These are phyloP conservation scores for Astreopora myriophthalma DNA, from an alignment of 64 coral and sea anemone genomes.

Conservation along the genomic window DNA sequence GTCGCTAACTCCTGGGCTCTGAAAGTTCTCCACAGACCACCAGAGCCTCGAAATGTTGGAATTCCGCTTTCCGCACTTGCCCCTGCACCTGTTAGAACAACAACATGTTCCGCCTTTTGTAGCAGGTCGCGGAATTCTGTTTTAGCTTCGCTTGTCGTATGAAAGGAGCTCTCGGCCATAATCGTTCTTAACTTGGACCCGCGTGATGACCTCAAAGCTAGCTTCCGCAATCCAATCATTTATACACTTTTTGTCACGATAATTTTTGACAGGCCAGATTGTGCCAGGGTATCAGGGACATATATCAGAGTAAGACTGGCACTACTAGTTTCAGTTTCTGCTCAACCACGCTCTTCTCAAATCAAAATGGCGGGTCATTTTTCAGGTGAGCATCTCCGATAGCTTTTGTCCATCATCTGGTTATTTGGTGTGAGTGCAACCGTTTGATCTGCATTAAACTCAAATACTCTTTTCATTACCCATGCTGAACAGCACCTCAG, in stretches of 20 bases:
- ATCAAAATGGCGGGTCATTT: constrained; percentile 96
- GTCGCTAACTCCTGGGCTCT: constrained; percentile 83
- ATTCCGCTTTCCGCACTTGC: constrained; percentile 95
- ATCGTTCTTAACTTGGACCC: background rate
- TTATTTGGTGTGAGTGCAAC: background rate
- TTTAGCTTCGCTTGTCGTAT: constrained; percentile 56
- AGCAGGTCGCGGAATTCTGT: constrained; percentile 76
- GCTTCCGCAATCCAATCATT: constrained; percentile 24
- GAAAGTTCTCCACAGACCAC: constrained; percentile 94
- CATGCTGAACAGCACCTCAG: too few species aligned
- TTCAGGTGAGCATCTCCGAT: constrained; percentile 60
- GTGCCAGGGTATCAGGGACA: too few species aligned
- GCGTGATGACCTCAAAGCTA: background rate
- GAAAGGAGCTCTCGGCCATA: constrained; percentile 51
- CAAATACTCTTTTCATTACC: background rate
- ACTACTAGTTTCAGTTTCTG: constrained; percentile 17
- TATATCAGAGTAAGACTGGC: background rate
- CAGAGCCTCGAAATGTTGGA: constrained; percentile 96
- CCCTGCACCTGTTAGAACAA: constrained; percentile 90
- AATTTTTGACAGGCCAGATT: background rate
- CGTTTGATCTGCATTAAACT: background rate
- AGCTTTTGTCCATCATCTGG: background rate
- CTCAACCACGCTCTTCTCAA: background rate
- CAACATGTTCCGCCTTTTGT: constrained; percentile 69
- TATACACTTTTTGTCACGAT: background rate